A percentile compares a stretch with the other conserved stretches of the same genome.
Evolutionary conservation across 2,113 vertebrate species (phyloP).

Genomic region (Rafetus swinhoei): DNA sequence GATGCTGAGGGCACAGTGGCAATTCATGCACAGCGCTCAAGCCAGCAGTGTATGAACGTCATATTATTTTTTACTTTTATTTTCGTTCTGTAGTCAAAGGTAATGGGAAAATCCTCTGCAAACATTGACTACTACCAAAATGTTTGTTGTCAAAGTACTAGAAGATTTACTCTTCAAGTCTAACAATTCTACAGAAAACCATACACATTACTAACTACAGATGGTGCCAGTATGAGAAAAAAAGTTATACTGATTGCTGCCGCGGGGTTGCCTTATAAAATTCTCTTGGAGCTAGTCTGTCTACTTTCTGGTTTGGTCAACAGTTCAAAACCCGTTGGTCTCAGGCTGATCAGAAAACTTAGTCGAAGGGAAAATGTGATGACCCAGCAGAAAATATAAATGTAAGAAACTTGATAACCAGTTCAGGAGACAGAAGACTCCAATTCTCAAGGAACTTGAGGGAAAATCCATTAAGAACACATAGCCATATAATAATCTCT

Average conservation of each 20-base stretch:
- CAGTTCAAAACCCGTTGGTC: conserved; percentile 7
- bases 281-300: conserved; percentile 30
- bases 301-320: conserved; percentile 30
- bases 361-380: neutral
- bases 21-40: neutral
- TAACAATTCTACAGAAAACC: conserved; percentile 41
- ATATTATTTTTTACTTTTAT: neutral
- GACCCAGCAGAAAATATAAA: neutral
- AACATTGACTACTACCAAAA: neutral
- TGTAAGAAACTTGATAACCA: neutral
- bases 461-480: neutral
- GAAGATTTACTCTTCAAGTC: neutral
- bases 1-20: neutral
- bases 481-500: neutral
- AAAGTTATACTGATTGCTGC: conserved; percentile 23
- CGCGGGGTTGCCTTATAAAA: conserved; percentile 17
- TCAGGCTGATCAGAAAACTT: neutral
- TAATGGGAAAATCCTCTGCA: neutral
- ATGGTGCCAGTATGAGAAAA: neutral
- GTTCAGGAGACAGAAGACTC: neutral
- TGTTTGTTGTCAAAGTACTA: neutral
- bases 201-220: conserved; percentile 27
- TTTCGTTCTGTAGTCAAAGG: neutral
- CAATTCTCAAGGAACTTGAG: neutral
- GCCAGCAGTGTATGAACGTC: neutral